phyloP scores from a whole-genome alignment of 1,140 invertebrate genomes.

The Rhyzopertha dominica region DNA sequence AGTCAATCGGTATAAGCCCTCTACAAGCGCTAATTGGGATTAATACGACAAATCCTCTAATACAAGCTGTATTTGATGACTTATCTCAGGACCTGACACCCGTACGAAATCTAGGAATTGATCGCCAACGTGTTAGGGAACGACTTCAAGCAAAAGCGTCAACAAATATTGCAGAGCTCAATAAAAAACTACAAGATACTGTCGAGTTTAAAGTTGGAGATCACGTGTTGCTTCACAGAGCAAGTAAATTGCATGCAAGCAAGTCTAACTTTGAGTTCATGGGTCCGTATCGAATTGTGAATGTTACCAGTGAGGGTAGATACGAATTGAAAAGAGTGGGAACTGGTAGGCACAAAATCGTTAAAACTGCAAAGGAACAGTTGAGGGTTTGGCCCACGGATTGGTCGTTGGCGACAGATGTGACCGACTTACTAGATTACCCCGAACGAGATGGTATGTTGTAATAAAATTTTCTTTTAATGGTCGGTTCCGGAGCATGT shows the following conservation, averaged over 20 bases:
- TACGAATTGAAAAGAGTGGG: slow-evolving; percentile 7
- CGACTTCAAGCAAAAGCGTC: slow-evolving; percentile 6
- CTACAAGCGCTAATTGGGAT: slow-evolving; percentile 13
- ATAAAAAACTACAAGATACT: slow-evolving; percentile 6
- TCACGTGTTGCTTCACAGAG: too few relatives aligned
- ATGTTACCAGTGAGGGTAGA: background rate
- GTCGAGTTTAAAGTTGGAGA: slow-evolving; percentile 6
- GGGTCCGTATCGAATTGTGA: slow-evolving; percentile 10
- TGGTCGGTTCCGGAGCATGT: too few relatives aligned
- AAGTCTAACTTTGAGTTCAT: slow-evolving; percentile 7
- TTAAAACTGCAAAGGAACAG: slow-evolving; percentile 13
- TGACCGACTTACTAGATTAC: too few relatives aligned
- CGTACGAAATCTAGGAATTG: slow-evolving; percentile 8
- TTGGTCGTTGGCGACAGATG: too few relatives aligned
- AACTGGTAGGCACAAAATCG: background rate
- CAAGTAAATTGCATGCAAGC: slow-evolving; percentile 10
- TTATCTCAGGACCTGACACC: slow-evolving; percentile 8
- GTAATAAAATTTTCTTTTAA: too few relatives aligned
- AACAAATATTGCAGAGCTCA: background rate
- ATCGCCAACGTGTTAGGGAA: slow-evolving; percentile 9
- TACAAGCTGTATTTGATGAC: slow-evolving; percentile 13
- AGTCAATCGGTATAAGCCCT: slow-evolving; percentile 14
- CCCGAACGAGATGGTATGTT: too few relatives aligned
- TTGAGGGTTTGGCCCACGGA: slow-evolving; percentile 9
- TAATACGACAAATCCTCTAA: slow-evolving; percentile 6